These are phyloP conservation scores for Catocala fraxini DNA, from an alignment of 2,888 invertebrate species.

Conservation along the genomic window DNA sequence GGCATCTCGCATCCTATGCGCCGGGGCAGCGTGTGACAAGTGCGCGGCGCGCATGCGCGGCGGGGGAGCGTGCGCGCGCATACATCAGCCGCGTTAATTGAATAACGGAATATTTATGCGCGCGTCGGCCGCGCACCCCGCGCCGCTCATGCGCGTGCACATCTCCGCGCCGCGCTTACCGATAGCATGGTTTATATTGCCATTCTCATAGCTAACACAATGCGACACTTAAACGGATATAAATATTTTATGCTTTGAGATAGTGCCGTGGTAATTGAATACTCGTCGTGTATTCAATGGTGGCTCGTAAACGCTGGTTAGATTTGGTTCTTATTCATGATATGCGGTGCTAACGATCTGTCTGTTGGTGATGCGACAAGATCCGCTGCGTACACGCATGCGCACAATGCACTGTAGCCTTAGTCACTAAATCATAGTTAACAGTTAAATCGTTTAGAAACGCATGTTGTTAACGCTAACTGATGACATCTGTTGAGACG, in stretches of 20 bases:
- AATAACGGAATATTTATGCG: constrained; percentile 53
- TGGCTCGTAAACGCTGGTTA: constrained; percentile 43
- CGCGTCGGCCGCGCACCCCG: constrained; percentile 2
- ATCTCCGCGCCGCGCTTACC: constrained; percentile 6
- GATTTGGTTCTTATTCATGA: constrained; percentile 47
- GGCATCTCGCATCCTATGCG: constrained; percentile 16
- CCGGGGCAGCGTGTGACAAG: constrained; percentile 23
- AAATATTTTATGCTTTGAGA: constrained; percentile 45
- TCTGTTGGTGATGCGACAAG: background rate
- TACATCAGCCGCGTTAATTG: constrained; percentile 54
- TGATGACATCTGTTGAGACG: background rate
- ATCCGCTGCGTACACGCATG: background rate
- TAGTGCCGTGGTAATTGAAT: constrained; percentile 48
- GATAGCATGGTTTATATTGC: constrained; percentile 43
- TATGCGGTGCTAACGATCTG: constrained; percentile 45
- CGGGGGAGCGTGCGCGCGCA: constrained; percentile 47
- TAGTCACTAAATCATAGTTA: background rate
- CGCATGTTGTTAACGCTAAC: background rate
- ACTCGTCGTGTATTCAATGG: constrained; percentile 39
- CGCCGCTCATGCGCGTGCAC: constrained; percentile 6
- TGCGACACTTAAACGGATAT: constrained; percentile 39
- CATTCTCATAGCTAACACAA: constrained; percentile 38
- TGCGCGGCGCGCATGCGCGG: constrained; percentile 18
- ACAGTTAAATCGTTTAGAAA: background rate
- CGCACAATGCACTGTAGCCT: background rate